phyloP scores from a whole-genome alignment of 1,140 invertebrate species.

The Conus ventricosus region DNA sequence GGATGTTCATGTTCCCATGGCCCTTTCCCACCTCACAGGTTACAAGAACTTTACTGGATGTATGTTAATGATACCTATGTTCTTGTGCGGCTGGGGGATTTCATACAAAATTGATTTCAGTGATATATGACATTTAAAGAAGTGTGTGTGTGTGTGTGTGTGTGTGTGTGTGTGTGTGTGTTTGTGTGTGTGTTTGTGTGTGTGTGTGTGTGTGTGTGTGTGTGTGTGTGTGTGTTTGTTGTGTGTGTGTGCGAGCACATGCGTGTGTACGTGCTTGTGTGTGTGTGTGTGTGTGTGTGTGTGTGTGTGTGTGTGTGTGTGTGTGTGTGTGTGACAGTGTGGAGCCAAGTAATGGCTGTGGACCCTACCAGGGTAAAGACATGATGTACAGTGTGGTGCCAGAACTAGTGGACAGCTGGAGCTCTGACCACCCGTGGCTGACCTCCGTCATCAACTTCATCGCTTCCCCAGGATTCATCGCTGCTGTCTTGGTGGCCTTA shows the following conservation, averaged over 20 bases:
- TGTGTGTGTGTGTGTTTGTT: background rate
- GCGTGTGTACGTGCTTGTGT: background rate
- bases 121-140: no score
- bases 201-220: background rate
- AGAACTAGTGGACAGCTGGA: slow-evolving; percentile 49
- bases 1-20: no score
- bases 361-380: slow-evolving; percentile 57
- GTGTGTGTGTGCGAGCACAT: background rate
- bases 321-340: slow-evolving; percentile 46
- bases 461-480: slow-evolving; percentile 61
- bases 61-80: no score
- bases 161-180: background rate
- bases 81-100: no score
- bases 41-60: no score
- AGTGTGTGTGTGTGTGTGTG: background rate
- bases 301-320: background rate
- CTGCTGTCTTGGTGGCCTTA: slow-evolving; percentile 55
- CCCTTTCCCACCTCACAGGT: no score
- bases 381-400: slow-evolving; percentile 59
- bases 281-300: background rate
- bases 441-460: slow-evolving; percentile 55
- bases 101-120: no score
- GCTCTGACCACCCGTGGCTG: slow-evolving; percentile 39
- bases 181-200: background rate
- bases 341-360: slow-evolving; percentile 62